phyloP scores from a whole-genome alignment of 2,113 vertebrate genomes.

The Gymnogyps californianus region DNA sequence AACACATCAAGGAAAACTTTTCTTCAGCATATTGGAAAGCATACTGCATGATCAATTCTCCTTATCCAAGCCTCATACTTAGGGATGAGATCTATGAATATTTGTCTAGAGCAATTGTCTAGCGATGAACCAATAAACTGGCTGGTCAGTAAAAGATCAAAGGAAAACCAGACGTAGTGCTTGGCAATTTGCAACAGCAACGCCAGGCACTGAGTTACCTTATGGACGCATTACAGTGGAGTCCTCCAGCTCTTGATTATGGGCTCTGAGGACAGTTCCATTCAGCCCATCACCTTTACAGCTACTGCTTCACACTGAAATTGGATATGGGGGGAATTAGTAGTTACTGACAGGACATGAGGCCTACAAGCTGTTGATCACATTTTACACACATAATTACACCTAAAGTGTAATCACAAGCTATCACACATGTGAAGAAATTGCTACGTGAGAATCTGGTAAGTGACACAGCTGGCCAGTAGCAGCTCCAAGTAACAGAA shows the following conservation, averaged over 20 bases:
- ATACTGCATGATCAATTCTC: not conserved
- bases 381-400: not conserved
- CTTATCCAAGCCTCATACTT: not conserved
- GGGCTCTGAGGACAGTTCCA: not conserved
- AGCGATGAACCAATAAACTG: not conserved
- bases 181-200: not conserved
- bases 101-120: not conserved
- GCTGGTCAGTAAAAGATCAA: not conserved
- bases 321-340: not conserved
- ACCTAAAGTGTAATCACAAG: not conserved
- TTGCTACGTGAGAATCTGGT: not conserved
- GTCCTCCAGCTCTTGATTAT: not conserved
- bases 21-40: not conserved
- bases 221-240: fast-evolving
- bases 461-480: not conserved
- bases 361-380: not conserved
- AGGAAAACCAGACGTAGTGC: not conserved
- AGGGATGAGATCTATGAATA: not conserved
- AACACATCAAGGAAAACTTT: not conserved
- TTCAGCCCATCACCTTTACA: not conserved
- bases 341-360: fast-evolving
- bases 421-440: fast-evolving
- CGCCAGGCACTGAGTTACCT: not conserved
- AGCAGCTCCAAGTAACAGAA: not conserved
- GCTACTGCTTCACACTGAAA: not conserved